Evolutionary conservation across 2,888 invertebrate species (phyloP), one percentile per base, ranked within the genome.

Genomic region (Orchestes rusci): DNA sequence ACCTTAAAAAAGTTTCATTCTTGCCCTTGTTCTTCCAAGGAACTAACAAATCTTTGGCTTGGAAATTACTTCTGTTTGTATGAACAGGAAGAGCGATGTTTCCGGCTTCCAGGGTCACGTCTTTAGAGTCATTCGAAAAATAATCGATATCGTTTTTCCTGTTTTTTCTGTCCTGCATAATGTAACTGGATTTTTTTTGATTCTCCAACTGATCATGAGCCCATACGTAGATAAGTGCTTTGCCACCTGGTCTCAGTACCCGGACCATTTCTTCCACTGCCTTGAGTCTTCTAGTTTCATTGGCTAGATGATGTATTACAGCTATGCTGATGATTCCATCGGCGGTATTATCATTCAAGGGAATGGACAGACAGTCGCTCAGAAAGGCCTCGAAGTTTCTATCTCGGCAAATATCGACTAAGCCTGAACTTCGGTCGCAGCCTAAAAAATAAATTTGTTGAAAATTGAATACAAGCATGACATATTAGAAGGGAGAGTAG

Each of bases 241-340:
- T 71, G 0, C 96, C 96, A 0, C 78, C 80, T 0, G 72, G 63
- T n/a, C 75, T 70, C 4, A 97, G 70, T 1, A 90, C 68, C 10
- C 92, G 73, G 1, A 80, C 65, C 58, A 95, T 82, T 64, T 93
- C 91, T 15, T 68, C 61, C 10, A 96, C 61, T 0, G 93, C 88
- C 59, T 76, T 71, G 16, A 77, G 57, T 57, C 96, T 75, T 54
- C 96, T 74, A 38, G 80, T 78, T 76, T 75, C 67, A 15, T 83
- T 93, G 10, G 92, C 84, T 51, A 99, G 76, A 70, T 99, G 97
- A 68, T 99, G 97, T 57, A 97, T 79, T 1, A 99, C 99, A 2
- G 99, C 99, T 56, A 99, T 91, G 65, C 93, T 92, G 29, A 99
- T 81, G 43, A 80, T 79, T 2, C 82, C 86, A 70, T 99, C 96